These are phyloP conservation scores for Enteromius argenteus DNA, from an alignment of 2,797 vertebrate genomes.

Conservation along the genomic window DNA sequence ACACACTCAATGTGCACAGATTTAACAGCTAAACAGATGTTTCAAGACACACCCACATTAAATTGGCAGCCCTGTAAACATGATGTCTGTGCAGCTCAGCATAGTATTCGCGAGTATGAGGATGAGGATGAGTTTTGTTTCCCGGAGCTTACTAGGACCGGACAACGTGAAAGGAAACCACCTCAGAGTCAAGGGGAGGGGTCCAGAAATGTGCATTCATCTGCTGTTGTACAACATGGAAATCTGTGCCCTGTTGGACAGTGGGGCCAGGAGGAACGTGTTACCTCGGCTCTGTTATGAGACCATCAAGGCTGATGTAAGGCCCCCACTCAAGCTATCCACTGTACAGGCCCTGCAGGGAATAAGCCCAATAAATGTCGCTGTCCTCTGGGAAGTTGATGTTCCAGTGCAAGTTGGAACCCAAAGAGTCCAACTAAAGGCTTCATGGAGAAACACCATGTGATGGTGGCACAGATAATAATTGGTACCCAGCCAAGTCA, in stretches of 20 bases:
- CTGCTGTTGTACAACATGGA: constrained; percentile 29
- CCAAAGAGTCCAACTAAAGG: constrained; percentile 10
- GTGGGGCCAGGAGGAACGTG: constrained; percentile 13
- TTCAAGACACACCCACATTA: background rate
- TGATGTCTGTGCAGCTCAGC: constrained; percentile 38
- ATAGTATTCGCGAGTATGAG: too few species aligned
- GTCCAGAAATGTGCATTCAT: constrained; percentile 57
- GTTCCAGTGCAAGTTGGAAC: constrained; percentile 22
- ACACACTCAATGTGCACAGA: background rate
- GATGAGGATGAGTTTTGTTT: constrained; percentile 60
- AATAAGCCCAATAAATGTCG: constrained; percentile 26
- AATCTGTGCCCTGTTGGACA: constrained; percentile 56
- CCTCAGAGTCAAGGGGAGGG: constrained; percentile 31
- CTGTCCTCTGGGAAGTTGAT: constrained; percentile 31
- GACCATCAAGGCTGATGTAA: constrained; percentile 5
- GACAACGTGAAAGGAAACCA: too few species aligned
- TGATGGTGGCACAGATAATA: constrained; percentile 26
- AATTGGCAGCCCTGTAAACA: constrained; percentile 54
- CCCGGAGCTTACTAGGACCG: too few species aligned
- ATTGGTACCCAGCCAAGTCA: background rate
- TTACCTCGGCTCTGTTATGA: constrained; percentile 42
- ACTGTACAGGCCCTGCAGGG: constrained; percentile 18
- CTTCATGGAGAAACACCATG: constrained; percentile 25
- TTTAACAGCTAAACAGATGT: background rate
- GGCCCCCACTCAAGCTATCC: constrained; percentile 21